These are phyloP conservation scores for Dryas iulia DNA, from an alignment of 1,140 invertebrate species.

Conservation along the genomic window DNA sequence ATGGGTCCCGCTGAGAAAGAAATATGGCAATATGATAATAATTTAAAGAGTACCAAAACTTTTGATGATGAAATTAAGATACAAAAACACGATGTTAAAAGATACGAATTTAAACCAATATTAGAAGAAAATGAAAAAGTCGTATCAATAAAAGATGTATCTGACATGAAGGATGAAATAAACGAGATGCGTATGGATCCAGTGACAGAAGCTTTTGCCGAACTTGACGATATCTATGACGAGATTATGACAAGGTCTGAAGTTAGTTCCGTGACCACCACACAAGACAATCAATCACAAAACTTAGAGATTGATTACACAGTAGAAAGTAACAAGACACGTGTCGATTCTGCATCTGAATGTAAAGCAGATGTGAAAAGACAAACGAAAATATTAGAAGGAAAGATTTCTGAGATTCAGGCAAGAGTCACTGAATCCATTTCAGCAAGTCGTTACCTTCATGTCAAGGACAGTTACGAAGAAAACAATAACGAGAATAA, in stretches of 20 bases:
- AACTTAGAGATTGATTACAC: constrained; percentile 43
- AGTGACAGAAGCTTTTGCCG: constrained; percentile 70
- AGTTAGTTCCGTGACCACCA: constrained; percentile 37
- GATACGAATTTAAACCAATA: constrained; percentile 60
- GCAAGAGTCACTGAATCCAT: constrained; percentile 74
- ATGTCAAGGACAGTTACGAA: constrained; percentile 33
- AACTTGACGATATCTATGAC: constrained; percentile 65
- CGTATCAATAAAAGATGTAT: constrained; percentile 28
- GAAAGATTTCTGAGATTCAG: constrained; percentile 80
- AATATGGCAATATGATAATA: constrained; percentile 61
- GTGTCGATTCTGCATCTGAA: constrained; percentile 79
- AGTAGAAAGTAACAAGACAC: constrained; percentile 43
- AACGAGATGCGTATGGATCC: constrained; percentile 46
- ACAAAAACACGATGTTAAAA: constrained; percentile 51
- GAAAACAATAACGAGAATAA: constrained; percentile 32
- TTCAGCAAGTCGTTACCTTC: constrained; percentile 78
- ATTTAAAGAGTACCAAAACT: constrained; percentile 40
- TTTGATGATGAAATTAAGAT: constrained; percentile 42
- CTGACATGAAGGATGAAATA: constrained; percentile 49
- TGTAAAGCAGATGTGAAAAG: constrained; percentile 76
- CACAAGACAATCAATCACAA: constrained; percentile 38
- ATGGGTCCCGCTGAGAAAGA: constrained; percentile 68
- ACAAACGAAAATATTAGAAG: constrained; percentile 60
- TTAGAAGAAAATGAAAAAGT: constrained; percentile 68
- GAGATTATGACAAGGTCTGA: constrained; percentile 56